phyloP scores from a whole-genome alignment of 2,797 vertebrate genomes.

The Onychomys leucogaster region DNA sequence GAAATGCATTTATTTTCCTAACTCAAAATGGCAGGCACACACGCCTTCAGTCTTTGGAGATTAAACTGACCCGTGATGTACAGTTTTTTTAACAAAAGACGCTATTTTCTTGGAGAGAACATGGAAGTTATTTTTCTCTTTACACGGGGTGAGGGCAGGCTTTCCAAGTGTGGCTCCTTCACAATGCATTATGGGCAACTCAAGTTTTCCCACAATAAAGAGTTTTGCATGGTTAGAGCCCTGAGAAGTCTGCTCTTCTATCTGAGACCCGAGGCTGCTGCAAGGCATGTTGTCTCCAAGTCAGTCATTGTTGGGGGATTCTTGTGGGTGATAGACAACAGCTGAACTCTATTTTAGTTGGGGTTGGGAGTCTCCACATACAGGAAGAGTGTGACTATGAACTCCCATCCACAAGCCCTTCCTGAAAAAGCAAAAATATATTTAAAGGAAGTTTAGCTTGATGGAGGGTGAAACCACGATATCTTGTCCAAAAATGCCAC shows the following conservation, averaged over 20 bases:
- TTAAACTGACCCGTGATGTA: neutral
- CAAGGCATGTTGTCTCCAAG: neutral
- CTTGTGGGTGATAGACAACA: neutral
- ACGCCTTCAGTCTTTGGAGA: neutral
- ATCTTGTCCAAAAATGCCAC: neutral
- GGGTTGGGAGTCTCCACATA: neutral
- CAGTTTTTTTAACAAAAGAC: neutral
- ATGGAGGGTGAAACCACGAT: neutral
- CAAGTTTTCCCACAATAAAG: no score
- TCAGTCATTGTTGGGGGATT: neutral
- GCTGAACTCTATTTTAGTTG: neutral
- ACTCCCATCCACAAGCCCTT: neutral
- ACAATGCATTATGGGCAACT: rapidly evolving
- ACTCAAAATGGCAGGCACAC: neutral
- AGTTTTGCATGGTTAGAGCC: no score
- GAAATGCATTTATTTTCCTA: neutral
- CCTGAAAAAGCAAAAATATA: neutral
- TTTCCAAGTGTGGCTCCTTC: neutral
- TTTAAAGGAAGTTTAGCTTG: neutral
- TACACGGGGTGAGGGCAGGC: no score
- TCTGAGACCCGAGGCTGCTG: neutral
- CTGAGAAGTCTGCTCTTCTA: neutral
- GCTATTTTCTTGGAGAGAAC: slow-evolving; percentile 6
- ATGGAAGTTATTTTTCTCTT: neutral
- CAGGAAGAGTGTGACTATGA: neutral